These are phyloP conservation scores for Porites australiensis DNA, from an alignment of 64 coral and sea anemone genomes.

Conservation along the genomic window DNA sequence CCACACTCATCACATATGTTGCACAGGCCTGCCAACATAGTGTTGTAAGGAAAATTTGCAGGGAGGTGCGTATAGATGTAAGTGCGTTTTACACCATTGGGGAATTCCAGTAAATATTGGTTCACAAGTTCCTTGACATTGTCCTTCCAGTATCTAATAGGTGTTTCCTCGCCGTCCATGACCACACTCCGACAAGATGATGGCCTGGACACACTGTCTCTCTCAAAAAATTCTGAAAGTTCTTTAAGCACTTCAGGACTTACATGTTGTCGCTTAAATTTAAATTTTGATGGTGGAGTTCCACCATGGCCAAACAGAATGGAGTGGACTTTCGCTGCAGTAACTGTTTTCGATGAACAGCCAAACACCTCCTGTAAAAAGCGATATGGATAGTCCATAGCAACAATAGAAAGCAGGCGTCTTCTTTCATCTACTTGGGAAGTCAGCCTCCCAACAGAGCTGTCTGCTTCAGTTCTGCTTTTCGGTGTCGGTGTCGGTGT, in stretches of 20 bases:
- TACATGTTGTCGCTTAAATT: background rate
- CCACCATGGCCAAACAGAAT: constrained; percentile 26
- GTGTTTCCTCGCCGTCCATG: background rate
- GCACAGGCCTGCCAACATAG: constrained; percentile 19
- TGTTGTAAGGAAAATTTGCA: background rate
- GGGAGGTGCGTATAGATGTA: constrained; percentile 31
- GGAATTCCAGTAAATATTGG: constrained; percentile 16
- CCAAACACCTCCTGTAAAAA: background rate
- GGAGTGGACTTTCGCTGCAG: constrained; percentile 40
- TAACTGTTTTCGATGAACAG: constrained; percentile 42
- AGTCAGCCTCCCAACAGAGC: background rate
- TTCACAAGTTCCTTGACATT: background rate
- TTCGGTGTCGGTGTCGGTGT: background rate
- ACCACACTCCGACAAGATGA: constrained; percentile 22
- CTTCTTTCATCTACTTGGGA: background rate
- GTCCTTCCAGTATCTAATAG: background rate
- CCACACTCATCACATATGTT: constrained; percentile 6
- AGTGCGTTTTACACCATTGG: constrained; percentile 25
- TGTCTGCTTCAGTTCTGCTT: background rate
- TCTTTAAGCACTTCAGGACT: background rate
- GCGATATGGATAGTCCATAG: background rate
- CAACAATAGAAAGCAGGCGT: background rate
- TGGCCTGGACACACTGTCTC: constrained; percentile 19
- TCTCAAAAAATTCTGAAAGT: background rate
- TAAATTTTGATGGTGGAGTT: background rate